These are phyloP conservation scores for Lasioglossum oenotherae DNA, from an alignment of 2,888 invertebrate species.

Conservation along the genomic window DNA sequence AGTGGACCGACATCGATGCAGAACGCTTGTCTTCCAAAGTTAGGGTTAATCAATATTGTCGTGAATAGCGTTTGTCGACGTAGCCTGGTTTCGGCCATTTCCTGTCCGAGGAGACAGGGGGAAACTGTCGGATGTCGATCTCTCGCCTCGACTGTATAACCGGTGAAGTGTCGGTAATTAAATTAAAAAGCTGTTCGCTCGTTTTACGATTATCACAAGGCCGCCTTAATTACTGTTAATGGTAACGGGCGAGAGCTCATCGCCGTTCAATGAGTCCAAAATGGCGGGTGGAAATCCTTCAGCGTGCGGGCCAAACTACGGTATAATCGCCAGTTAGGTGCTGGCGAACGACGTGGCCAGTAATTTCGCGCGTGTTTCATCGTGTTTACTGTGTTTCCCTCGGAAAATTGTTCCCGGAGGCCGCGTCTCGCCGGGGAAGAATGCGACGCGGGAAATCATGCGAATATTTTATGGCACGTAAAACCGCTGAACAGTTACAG, in stretches of 20 bases:
- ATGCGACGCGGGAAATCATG: slow-evolving; percentile 63
- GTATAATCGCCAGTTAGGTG: slow-evolving; percentile 29
- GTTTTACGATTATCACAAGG: not conserved
- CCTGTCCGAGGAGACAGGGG: not conserved
- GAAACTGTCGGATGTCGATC: not conserved
- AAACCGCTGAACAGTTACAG: slow-evolving; percentile 61
- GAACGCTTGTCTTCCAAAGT: not conserved
- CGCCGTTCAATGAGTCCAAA: not conserved
- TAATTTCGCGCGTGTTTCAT: slow-evolving; percentile 61
- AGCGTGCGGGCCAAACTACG: slow-evolving; percentile 3
- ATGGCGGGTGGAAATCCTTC: slow-evolving; percentile 13
- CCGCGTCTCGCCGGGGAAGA: slow-evolving; percentile 54
- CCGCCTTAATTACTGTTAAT: not conserved
- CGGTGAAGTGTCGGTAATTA: not conserved
- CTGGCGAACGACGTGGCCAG: slow-evolving; percentile 24
- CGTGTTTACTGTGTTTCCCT: slow-evolving; percentile 47
- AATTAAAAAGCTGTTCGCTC: not conserved
- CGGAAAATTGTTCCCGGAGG: slow-evolving; percentile 63
- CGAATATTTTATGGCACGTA: slow-evolving; percentile 69
- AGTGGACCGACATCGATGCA: not conserved
- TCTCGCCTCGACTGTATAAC: not conserved
- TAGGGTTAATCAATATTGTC: slow-evolving; percentile 1
- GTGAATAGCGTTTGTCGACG: not conserved
- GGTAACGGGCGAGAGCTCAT: not conserved
- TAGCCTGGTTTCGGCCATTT: not conserved